phyloP scores from a whole-genome alignment of 2,888 invertebrate genomes.

The Anticlea derivata region DNA sequence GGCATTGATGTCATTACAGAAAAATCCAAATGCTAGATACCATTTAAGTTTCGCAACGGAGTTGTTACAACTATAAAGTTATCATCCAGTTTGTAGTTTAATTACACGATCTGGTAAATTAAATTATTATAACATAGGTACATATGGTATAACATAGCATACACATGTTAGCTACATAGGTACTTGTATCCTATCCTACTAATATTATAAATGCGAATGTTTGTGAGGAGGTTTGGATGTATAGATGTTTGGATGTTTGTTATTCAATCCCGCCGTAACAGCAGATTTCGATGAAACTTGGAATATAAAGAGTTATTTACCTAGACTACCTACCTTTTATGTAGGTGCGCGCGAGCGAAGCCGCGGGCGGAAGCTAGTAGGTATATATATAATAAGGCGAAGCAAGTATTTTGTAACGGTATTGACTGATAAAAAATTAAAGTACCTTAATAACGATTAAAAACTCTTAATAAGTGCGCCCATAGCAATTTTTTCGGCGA shows the following conservation, averaged over 20 bases:
- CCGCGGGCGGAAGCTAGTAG: too few species aligned
- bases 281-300: too few species aligned
- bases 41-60: constrained; percentile 56
- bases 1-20: constrained; percentile 66
- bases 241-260: too few species aligned
- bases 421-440: constrained; percentile 42
- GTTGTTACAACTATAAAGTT: constrained; percentile 42
- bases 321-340: too few species aligned
- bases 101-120: constrained; percentile 21
- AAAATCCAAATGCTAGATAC: constrained; percentile 63
- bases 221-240: too few species aligned
- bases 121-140: constrained; percentile 15
- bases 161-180: constrained; percentile 10
- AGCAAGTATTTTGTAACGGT: constrained; percentile 41
- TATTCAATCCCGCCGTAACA: too few species aligned
- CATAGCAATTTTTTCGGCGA: constrained; percentile 51
- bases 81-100: constrained; percentile 34
- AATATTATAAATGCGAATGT: too few species aligned
- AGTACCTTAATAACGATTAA: constrained; percentile 47
- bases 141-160: background rate
- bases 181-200: too few species aligned
- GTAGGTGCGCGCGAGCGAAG: too few species aligned
- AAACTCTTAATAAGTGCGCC: constrained; percentile 49
- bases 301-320: too few species aligned
- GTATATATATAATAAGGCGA: constrained; percentile 18